These are phyloP conservation scores for Chondrilla cf. caribensis DNA, from an alignment of 37 sponge, comb jelly and placozoan genomes.

Conservation along the genomic window DNA sequence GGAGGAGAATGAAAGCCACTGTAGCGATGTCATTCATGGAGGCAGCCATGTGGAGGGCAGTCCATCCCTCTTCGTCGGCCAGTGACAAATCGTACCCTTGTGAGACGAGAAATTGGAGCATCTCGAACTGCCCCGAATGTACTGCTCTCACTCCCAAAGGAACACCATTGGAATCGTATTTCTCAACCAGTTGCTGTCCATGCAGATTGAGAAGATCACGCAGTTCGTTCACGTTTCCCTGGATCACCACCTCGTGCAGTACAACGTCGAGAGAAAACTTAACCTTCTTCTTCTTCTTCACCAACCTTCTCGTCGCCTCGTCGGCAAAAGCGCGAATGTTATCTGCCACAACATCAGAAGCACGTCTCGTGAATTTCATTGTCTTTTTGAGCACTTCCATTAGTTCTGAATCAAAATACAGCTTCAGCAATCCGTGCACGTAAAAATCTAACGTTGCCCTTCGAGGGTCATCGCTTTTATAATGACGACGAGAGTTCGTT, in stretches of 20 bases:
- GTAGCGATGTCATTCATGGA: conserved; percentile 66
- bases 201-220: conserved; percentile 31
- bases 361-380: conserved; percentile 18
- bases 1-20: conserved; percentile 32
- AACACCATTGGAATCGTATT: conserved; percentile 58
- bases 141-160: conserved; percentile 64
- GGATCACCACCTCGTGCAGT: conserved; percentile 59
- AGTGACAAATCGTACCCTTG: conserved; percentile 56
- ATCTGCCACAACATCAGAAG: conserved; percentile 11
- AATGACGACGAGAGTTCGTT: no score
- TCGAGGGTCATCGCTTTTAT: no score
- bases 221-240: conserved; percentile 60
- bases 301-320: neutral
- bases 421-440: neutral
- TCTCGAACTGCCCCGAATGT: conserved; percentile 39
- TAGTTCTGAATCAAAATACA: neutral
- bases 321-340: neutral
- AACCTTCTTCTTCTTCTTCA: conserved; percentile 32
- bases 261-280: conserved; percentile 54
- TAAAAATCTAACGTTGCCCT: no score
- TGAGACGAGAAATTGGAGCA: conserved; percentile 38
- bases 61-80: conserved; percentile 65
- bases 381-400: neutral
- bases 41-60: conserved; percentile 60
- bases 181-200: conserved; percentile 35